Evolutionary conservation across 2,113 vertebrate genomes (phyloP), one percentile per base, ranked within the genome.

Genomic region (Rhynchopsitta pachyrhyncha): DNA sequence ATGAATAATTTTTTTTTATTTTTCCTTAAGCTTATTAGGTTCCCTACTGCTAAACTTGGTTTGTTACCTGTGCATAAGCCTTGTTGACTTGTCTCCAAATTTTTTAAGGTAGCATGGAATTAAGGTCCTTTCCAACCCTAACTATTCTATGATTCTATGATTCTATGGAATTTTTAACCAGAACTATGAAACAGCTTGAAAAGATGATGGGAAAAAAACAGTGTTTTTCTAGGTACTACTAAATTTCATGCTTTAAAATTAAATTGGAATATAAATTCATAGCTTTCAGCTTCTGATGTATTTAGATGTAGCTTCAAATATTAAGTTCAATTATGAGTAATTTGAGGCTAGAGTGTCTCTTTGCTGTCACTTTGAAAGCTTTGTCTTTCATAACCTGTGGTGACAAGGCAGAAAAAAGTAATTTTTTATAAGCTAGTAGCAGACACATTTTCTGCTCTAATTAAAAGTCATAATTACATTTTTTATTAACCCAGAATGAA

Each of bases 381-480:
- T 92, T 95, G 91, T 95, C 90, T 94, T 93, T 95, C 59, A 88
- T 73, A 96, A 95, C 81, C 86, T 93, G 62, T 93, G 62, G 68
- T 96, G 90, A 96, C 74, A 69, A 94, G 52, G 81, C 70, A 93
- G 68, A 76, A 96, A 95, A 88, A 94, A 60, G 16, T 25, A 78
- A 63, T 84, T 93, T 93, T 81, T 93, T 76, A 75, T 86, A 82
- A 91, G 84, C 71, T 78, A 78, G 76, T 86, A 93, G 80, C 86
- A 90, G 86, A 80, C 59, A 82, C 39, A 95, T 92, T 90, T 95
- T 94, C 89, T 90, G 53, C 85, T 95, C 88, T 95, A 96, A 97
- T 97, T 97, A 95, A 94, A 96, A 97, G 86, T 84, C 81, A 92
- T 94, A 97, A 97, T 96, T 95, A 92, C 70, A 93, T 91, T 95